Conservation (phyloP, 2,888 invertebrate species). For the Drosophila borborema region DNA sequence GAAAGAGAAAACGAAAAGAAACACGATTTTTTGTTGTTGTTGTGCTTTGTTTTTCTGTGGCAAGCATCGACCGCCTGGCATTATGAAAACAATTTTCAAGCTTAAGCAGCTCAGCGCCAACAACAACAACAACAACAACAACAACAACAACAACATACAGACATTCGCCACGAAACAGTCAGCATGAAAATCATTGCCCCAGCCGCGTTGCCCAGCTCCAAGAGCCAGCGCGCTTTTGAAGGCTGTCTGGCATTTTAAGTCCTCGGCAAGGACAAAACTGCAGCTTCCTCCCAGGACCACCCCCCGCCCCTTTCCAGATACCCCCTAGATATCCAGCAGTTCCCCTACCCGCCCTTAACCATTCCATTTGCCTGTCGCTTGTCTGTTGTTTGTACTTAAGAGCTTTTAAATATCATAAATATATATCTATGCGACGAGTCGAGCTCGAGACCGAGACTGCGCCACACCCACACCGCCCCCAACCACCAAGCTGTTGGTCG, state of each 20-base stretch:
- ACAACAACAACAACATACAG: constrained; percentile 40
- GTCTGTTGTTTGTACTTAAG: constrained; percentile 82
- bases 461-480: not conserved
- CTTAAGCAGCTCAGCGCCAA: constrained; percentile 69
- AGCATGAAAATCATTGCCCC: constrained; percentile 51
- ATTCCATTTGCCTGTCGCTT: constrained; percentile 57
- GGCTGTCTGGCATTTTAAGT: constrained; percentile 71
- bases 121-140: constrained; percentile 16
- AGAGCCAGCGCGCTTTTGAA: constrained; percentile 56
- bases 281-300: constrained; percentile 47
- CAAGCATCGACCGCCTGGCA: constrained; percentile 51
- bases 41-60: constrained; percentile 6
- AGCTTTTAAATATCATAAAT: constrained; percentile 83
- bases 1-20: not conserved
- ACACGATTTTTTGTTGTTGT: not conserved
- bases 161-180: constrained; percentile 56
- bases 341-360: not conserved
- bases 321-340: not conserved
- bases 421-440: constrained; percentile 70
- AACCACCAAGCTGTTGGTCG: not conserved
- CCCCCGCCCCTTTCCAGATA: not conserved
- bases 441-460: constrained; percentile 40
- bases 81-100: constrained; percentile 79
- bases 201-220: constrained; percentile 17
- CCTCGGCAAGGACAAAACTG: constrained; percentile 63